phyloP scores from a whole-genome alignment of 2,113 vertebrate genomes.

The Centrocercus urophasianus region DNA sequence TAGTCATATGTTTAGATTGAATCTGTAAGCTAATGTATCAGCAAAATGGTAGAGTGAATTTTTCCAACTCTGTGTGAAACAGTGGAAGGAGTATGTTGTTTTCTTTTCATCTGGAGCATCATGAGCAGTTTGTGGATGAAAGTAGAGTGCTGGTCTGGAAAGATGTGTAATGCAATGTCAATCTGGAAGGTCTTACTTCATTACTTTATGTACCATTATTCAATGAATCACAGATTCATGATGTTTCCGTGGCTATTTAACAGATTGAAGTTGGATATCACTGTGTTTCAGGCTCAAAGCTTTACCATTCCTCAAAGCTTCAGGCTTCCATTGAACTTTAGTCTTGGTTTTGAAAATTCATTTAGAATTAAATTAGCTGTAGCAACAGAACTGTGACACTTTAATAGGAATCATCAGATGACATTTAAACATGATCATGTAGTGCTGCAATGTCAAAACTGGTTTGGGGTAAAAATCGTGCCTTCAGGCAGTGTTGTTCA shows the following conservation, averaged over 20 bases:
- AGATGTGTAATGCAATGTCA: not conserved
- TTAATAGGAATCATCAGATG: conserved; percentile 71
- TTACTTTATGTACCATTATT: not conserved
- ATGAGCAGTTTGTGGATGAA: not conserved
- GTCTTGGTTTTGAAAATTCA: conserved; percentile 56
- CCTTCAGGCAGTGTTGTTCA: not conserved
- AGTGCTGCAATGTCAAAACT: conserved; percentile 50
- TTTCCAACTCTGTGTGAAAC: not conserved
- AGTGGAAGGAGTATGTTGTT: not conserved
- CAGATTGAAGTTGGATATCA: not conserved
- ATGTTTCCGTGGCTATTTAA: conserved; percentile 22
- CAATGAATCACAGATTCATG: not conserved
- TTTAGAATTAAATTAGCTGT: conserved; percentile 76
- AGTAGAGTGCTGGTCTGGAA: not conserved
- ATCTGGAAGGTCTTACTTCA: conserved; percentile 9
- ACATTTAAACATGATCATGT: conserved; percentile 66
- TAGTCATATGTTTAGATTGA: not conserved
- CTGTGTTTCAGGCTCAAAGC: not conserved
- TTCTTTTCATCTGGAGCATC: not conserved
- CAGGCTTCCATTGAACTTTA: conserved; percentile 41
- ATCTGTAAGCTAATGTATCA: not conserved
- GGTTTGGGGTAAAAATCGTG: conserved; percentile 47
- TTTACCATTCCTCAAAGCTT: conserved; percentile 17
- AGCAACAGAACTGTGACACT: conserved; percentile 63
- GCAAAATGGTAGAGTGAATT: not conserved